Base-by-base conservation (phyloP, 2,797 vertebrate genomes). In the Oreortyx pictus region DNA sequence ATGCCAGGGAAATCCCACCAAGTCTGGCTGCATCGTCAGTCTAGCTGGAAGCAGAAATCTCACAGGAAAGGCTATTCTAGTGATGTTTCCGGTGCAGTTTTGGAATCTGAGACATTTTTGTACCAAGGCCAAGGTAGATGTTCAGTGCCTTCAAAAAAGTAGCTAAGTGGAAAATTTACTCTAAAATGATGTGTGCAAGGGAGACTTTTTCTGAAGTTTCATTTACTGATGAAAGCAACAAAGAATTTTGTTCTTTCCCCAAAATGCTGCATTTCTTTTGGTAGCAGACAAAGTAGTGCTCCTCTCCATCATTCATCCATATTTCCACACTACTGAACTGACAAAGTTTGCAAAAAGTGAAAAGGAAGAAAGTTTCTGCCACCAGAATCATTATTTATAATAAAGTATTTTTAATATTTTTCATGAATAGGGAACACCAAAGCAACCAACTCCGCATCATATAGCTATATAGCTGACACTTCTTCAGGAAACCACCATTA, bases 31-130 rank as follows among this genome's bases (percentile, higher is more conserved):
- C 46, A 46, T 12, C 80, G 61, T 67, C 78, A 89, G 33, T 33
- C 33, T 65, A 74, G 72, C 68, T 87, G 89, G 68, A 95, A 94
- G 41, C 75, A 85, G 23, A 67, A 67, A 61, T 85, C 86, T 87
- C 94, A 92, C 61, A 89, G 89, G 84, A 92, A 95, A 87, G 44
- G 19, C 52, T 87, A 23, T 85, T 85, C 82, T 43, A 59, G 72
- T 39, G 68, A 74, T 11, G 7, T 60, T 82, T 94, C 61, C 90
- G 89, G 57, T 73, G 74, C 1, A 5, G 41, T 59, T 92, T 61
- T 92, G 47, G 52, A 82, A 87, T 67, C 61, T 87, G 75, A 90
- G 52, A 80, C 23, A 37, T 20, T 82, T 35, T 7, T 57, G 78
- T 54, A 90, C 62, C 44, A 77, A 85, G 64, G 61, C 75, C 90